Evolutionary conservation across 35 echinoderm and acorn worm genomes (phyloP), one percentile per base, ranked within the genome.

Genomic region (Ophiothrix spiculata): DNA sequence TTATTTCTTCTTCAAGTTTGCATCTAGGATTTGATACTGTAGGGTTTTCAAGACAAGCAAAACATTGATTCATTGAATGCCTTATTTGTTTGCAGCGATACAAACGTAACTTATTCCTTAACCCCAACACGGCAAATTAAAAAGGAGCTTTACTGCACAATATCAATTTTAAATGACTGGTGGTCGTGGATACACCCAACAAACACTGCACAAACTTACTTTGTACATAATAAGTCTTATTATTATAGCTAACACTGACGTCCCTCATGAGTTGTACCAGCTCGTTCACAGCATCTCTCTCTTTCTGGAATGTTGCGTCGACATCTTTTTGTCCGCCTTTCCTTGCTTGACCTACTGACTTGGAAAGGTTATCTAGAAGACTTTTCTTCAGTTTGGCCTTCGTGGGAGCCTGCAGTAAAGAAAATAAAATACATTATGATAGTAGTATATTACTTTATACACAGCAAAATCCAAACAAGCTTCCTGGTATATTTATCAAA

Each of bases 361-460:
- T 90, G 41, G 92, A 85, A 33, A 99, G 35, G 78, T 98, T 94
- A 19, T 79, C 75, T 33, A 99, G 74, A 36, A 94, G 28, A 41
- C 78, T 87, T 49, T 92, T 93, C 87, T 90, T 99, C 10, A 99
- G 81, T 75, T 99, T 99, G 63, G 96, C 92, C n/a, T 90, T 80
- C 17, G 86, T 82, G 77, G 96, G 96, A 14, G 96, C 81, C 96
- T 99, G 64, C 0, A 75, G 0, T 46, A 23, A 63, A 28, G 77
- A 81, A 3, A 91, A 1, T 1, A 75, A 37, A 81, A 89, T 0
- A 91, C 31, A 40, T 63, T 34, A 60, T 13, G 4, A 75, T 31
- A 16, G 10, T n/a, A n/a, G n/a, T n/a, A n/a, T 1, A 39, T 4
- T 33, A 25, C 40, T 37, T 79, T 0, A 79, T 39, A 56, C 28